Percentiles rank a stretch among this genome's conserved stretches.
Conservation (phyloP, 1,140 invertebrate species). For the Myzus persicae region DNA sequence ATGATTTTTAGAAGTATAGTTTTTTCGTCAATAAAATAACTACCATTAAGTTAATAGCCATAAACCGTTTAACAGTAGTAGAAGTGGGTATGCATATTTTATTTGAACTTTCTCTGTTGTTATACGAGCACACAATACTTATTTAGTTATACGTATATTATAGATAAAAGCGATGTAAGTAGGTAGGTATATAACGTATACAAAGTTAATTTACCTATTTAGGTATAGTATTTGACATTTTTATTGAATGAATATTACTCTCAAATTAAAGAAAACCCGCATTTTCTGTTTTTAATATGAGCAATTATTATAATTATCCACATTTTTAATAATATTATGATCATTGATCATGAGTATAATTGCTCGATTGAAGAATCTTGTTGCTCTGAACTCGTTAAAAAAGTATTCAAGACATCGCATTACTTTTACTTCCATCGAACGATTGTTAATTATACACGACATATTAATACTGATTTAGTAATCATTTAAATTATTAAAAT, state of each 20-base stretch:
- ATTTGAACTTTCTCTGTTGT: background rate
- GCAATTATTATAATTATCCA: background rate
- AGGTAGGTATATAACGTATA: background rate
- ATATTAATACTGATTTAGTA: background rate
- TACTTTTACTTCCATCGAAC: background rate
- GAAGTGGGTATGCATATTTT: background rate
- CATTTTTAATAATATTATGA: background rate
- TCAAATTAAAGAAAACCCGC: background rate
- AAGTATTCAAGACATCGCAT: background rate
- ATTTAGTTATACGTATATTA: background rate
- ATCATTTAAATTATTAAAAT: background rate
- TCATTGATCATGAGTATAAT: background rate
- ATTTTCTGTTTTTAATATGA: background rate
- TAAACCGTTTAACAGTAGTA: background rate
- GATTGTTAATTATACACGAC: background rate
- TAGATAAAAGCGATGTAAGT: background rate
- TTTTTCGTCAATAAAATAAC: background rate
- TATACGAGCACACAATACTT: background rate
- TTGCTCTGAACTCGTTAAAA: background rate
- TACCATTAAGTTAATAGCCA: background rate
- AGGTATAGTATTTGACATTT: background rate
- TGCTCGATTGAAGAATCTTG: background rate
- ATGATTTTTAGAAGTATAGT: background rate
- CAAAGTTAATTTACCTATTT: background rate
- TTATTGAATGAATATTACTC: background rate